Base-by-base conservation (phyloP, 1,140 invertebrate species). In the Cepaea nemoralis region DNA sequence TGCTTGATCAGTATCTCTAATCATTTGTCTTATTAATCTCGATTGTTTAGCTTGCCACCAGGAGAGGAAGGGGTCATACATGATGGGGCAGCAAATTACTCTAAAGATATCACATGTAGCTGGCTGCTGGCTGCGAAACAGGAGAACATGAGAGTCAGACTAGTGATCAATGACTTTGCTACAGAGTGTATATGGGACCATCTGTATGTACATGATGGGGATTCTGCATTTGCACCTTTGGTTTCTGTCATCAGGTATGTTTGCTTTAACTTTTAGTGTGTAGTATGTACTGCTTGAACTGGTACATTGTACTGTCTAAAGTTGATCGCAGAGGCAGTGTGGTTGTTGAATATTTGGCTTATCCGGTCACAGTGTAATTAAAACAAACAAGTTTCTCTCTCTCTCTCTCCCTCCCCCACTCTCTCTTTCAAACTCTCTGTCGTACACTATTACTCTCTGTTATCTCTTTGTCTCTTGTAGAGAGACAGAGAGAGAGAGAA, bases 101-200 rank as follows among this genome's bases (percentile, higher is more conserved):
- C 96, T 81, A 94, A 96, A 70, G 96, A 98, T 89, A 95, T 96
- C 31, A 97, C 97, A 91, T 99, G 98, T 90, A 97, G 96, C 79
- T 99, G 98, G 97, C 91, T 99, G 85, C 95, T 99, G 82, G 83
- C 86, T 31, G 76, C 77, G 35, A 67, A 82, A 33, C 86, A 90
- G 76, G 71, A 86, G 10, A 91, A 85, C 37, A 50, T 39, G 27
- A 86, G 88, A 59, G 86, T 93, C 39, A 80, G 88, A 71, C 84
- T 93, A 24, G 83, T 88, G 33, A 85, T 93, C 63, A 77, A 89
- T 78, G 95, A 97, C 91, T 99, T 99, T 92, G 96, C 97, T 63
- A 99, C 97, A 0, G 97, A 99, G 93, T 99, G 97, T 92, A 96
- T 96, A 69, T 99, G 97, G 97, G 98, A 99, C 93, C 97, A 99